phyloP scores from a whole-genome alignment of 2,888 invertebrate species.

The Diloba caeruleocephala region DNA sequence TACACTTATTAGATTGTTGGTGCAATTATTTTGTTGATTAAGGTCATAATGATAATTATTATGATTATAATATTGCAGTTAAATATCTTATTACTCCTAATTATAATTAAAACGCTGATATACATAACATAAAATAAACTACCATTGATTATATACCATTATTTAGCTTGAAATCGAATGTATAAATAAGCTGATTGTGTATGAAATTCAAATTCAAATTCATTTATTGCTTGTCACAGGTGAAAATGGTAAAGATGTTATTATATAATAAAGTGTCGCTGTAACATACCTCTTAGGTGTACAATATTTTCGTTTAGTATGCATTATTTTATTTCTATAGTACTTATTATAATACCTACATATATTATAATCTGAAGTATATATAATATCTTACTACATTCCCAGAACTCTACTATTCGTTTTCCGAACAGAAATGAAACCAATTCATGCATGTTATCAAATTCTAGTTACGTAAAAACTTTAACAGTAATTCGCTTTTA shows the following conservation, averaged over 20 bases:
- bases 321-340: too few species aligned
- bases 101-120: background rate
- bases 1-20: constrained; percentile 1
- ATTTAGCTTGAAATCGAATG: too few species aligned
- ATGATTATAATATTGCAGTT: background rate
- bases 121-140: too few species aligned
- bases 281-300: too few species aligned
- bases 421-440: constrained; percentile 33
- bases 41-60: background rate
- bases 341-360: too few species aligned
- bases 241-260: too few species aligned
- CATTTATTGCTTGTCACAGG: too few species aligned
- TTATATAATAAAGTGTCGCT: too few species aligned
- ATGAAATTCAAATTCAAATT: too few species aligned
- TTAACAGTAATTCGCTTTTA: constrained; percentile 50
- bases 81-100: background rate
- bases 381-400: constrained; percentile 3
- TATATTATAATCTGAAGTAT: too few species aligned
- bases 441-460: constrained; percentile 43
- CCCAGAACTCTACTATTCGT: constrained; percentile 18
- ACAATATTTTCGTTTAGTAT: too few species aligned
- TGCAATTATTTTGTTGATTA: constrained; percentile 1
- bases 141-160: too few species aligned
- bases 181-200: background rate
- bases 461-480: constrained; percentile 44